These are phyloP conservation scores for Typhlichthys eigenmanni DNA, from an alignment of 2,797 vertebrate species.

Conservation along the genomic window DNA sequence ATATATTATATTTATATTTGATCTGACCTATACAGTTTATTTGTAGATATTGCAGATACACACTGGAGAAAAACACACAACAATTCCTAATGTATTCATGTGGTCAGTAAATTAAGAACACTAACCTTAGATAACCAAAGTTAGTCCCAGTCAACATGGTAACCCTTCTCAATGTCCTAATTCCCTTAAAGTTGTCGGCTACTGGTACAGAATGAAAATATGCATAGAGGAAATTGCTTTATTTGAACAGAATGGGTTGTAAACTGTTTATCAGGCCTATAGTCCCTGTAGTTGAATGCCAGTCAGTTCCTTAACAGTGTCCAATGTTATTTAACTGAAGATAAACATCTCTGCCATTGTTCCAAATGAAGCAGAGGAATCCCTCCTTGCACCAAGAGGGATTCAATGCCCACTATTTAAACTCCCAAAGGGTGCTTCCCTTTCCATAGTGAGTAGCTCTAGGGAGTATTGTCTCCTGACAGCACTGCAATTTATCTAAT, in stretches of 20 bases:
- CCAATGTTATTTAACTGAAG: constrained; percentile 51
- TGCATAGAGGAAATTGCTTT: constrained; percentile 78
- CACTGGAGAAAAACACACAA: too few relatives aligned
- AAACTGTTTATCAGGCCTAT: constrained; percentile 77
- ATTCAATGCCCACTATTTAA: constrained; percentile 42
- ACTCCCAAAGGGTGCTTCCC: constrained; percentile 3
- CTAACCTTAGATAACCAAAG: too few relatives aligned
- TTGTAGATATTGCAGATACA: too few relatives aligned
- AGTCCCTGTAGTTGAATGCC: constrained; percentile 20
- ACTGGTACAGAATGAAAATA: constrained; percentile 3
- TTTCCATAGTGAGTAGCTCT: constrained; percentile 72
- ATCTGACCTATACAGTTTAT: too few relatives aligned
- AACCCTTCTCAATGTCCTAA: background rate
- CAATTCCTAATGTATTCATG: too few relatives aligned
- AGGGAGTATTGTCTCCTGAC: constrained; percentile 60
- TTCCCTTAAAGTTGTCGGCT: background rate
- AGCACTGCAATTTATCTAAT: too few relatives aligned
- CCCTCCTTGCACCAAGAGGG: constrained; percentile 18
- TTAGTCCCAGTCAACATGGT: background rate
- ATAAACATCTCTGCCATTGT: constrained; percentile 60
- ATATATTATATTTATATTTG: too few relatives aligned
- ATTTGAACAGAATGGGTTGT: constrained; percentile 78
- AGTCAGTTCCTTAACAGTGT: constrained; percentile 57
- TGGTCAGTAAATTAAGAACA: too few relatives aligned
- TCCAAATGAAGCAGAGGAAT: constrained; percentile 38